Conservation (phyloP, 2,888 invertebrate species). For the Crepidodera aurea region DNA sequence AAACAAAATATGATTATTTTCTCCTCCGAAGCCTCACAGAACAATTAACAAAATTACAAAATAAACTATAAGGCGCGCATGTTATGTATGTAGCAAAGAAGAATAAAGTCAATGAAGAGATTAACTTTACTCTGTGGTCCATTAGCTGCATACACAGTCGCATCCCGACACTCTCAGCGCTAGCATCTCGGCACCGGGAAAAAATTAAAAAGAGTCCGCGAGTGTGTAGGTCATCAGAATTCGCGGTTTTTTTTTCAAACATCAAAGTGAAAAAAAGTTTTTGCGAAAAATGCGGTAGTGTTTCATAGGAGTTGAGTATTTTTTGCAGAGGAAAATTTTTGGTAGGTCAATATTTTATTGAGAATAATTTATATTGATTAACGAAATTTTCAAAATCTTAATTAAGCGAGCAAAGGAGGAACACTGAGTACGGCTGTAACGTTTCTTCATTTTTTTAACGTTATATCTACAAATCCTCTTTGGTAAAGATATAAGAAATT, state of each 20-base stretch:
- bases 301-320: not conserved
- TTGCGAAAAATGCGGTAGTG: not conserved
- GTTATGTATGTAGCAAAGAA: conserved; percentile 36
- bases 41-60: conserved; percentile 36
- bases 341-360: too few relatives aligned
- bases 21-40: too few relatives aligned
- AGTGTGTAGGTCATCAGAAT: not conserved
- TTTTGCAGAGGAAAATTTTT: conserved; percentile 4
- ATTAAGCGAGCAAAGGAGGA: too few relatives aligned
- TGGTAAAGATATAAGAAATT: too few relatives aligned
- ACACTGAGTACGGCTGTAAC: too few relatives aligned
- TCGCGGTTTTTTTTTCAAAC: not conserved
- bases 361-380: too few relatives aligned
- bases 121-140: conserved; percentile 49
- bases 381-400: too few relatives aligned
- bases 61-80: conserved; percentile 38
- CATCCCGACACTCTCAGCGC: conserved; percentile 50
- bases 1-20: too few relatives aligned
- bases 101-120: conserved; percentile 43
- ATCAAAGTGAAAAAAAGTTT: not conserved
- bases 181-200: conserved; percentile 22
- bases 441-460: too few relatives aligned
- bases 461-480: too few relatives aligned
- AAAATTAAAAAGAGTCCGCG: conserved; percentile 4
- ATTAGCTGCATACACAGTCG: conserved; percentile 46